Base-by-base conservation (phyloP, 2,113 vertebrate genomes). In the Myxocyprinus asiaticus region DNA sequence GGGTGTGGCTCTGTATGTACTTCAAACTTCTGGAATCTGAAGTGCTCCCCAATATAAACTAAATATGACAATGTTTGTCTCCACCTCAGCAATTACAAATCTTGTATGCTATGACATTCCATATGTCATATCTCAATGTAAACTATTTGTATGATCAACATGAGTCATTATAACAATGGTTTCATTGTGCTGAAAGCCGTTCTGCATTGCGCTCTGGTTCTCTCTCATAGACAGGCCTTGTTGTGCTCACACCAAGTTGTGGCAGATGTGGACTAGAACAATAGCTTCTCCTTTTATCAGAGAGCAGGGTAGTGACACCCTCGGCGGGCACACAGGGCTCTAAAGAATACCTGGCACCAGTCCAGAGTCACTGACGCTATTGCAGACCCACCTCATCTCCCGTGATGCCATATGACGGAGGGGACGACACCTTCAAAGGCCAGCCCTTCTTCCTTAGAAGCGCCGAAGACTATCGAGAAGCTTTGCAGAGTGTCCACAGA, bases 361-460 rank as follows among this genome's bases (percentile, higher is more conserved):
- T 91, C 97, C 96, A 96, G 85, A 89, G 88, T 93, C 93, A 93
- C 91, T 94, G 94, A 94, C 91, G 76, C 73, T 85, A 89, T 89
- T 3, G 81, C 89, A 77, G 92, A 88, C 93, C 94, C 94, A 92
- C 94, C 93, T 93, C 91, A 93, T 94, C 91, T 97, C 96, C 94
- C 94, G 94, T 93, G 95, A 94, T 95, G 95, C 95, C 84, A 92
- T 86, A 67, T 93, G 94, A 58, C 89, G 2, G 92, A 85, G 92
- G 94, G 87, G 94, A 94, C 92, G 93, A 95, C 94, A 96, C 95
- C 96, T 97, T 97, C 95, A 98, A 96, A 96, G 96, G 95, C 92
- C 88, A 93, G 91, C 93, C 94, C 86, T 91, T 92, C 0, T 12
- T 90, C 94, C 83, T 96, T 92, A 87, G 93, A 95, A 79, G 91